Percentiles rank a stretch among this genome's conserved stretches.
These are phyloP conservation scores for Microvelia longipes DNA, from an alignment of 1,140 invertebrate species.

Conservation along the genomic window DNA sequence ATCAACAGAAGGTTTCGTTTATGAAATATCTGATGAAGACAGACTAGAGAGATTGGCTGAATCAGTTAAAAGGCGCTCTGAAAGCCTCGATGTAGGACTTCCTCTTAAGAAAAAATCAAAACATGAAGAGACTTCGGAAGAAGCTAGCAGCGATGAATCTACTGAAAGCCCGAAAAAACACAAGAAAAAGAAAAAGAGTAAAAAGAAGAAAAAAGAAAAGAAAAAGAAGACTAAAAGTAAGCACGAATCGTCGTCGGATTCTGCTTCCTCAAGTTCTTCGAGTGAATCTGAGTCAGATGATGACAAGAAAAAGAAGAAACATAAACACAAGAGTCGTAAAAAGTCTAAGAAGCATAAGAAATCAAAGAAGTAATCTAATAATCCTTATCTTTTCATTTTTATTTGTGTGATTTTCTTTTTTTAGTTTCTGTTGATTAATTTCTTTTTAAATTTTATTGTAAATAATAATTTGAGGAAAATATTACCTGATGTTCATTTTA, in stretches of 20 bases:
- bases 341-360: conserved; percentile 23
- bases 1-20: conserved; percentile 1
- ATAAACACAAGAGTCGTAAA: conserved; percentile 21
- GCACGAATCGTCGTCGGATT: conserved; percentile 17
- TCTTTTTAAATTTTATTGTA: too few relatives aligned
- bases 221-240: conserved; percentile 18
- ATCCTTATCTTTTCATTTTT: too few relatives aligned
- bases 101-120: conserved; percentile 13
- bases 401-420: too few relatives aligned
- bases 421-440: too few relatives aligned
- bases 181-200: conserved; percentile 18
- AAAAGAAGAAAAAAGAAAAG: conserved; percentile 19
- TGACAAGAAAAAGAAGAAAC: conserved; percentile 17
- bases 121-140: conserved; percentile 4
- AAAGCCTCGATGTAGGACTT: neutral
- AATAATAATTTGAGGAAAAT: too few relatives aligned
- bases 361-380: conserved; percentile 19
- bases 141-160: conserved; percentile 11
- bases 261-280: conserved; percentile 19
- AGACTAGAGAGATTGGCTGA: conserved; percentile 1
- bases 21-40: conserved; percentile 13
- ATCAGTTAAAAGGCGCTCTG: neutral
- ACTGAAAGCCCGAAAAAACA: conserved; percentile 14
- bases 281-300: conserved; percentile 17
- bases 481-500: too few relatives aligned